Evolutionary conservation across 1,140 invertebrate species (phyloP).

Genomic region (Bombus huntii): DNA sequence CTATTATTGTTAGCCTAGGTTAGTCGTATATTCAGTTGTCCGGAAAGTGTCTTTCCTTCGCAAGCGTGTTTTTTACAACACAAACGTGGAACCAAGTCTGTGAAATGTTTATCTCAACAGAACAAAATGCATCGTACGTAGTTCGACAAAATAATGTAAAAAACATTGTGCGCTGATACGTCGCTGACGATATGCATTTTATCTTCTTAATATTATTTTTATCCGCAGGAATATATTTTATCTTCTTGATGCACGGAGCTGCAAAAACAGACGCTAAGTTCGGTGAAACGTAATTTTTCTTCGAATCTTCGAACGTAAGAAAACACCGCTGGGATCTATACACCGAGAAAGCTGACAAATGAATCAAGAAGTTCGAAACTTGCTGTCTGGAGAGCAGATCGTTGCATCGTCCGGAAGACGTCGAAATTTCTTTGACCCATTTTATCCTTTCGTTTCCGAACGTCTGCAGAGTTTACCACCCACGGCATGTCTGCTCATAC

Average conservation of each 20-base stretch:
- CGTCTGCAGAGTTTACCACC: not conserved
- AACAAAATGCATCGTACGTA: no score
- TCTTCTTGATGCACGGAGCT: not conserved
- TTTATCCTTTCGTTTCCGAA: not conserved
- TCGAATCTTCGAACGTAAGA: conserved; percentile 4
- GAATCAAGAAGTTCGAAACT: not conserved
- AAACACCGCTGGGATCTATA: not conserved
- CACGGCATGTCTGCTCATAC: not conserved
- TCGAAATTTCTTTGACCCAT: conserved; percentile 48
- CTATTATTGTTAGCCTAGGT: no score
- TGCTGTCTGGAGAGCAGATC: not conserved
- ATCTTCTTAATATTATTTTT: not conserved
- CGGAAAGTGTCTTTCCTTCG: no score
- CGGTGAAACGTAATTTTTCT: not conserved
- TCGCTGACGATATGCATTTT: not conserved
- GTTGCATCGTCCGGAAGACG: not conserved
- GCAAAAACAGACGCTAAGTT: not conserved
- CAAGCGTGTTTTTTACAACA: no score
- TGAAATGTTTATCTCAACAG: no score
- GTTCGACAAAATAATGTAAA: no score
- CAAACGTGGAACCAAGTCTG: no score
- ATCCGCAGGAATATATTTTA: not conserved
- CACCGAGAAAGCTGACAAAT: not conserved
- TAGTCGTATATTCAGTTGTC: no score
- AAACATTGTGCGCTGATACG: not conserved